Evolutionary conservation across 2,797 vertebrate genomes (phyloP).

Genomic region (Syngnathus acus): DNA sequence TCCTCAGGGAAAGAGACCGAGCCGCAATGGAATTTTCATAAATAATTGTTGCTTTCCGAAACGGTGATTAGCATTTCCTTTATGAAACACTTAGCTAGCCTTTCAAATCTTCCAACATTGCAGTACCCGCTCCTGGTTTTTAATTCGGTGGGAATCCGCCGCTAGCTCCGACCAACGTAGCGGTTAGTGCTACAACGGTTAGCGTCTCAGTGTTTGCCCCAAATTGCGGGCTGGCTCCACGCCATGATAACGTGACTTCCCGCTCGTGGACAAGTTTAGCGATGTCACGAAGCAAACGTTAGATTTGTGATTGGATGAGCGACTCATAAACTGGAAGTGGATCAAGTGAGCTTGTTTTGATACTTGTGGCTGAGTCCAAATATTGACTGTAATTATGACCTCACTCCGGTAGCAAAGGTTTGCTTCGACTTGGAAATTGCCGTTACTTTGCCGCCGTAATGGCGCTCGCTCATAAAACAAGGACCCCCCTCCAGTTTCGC

Average conservation of each 20-base stretch:
- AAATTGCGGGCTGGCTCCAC: too few relatives aligned
- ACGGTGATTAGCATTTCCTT: not conserved
- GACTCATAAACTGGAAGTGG: too few relatives aligned
- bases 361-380: not conserved
- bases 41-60: not conserved
- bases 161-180: too few relatives aligned
- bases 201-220: too few relatives aligned
- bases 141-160: too few relatives aligned
- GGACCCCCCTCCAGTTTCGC: not conserved
- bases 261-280: too few relatives aligned
- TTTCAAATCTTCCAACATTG: not conserved
- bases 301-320: too few relatives aligned
- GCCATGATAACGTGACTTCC: too few relatives aligned
- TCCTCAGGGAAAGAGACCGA: not conserved
- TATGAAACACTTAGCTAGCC: not conserved
- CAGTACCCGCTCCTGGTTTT: not conserved
- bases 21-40: not conserved
- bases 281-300: too few relatives aligned
- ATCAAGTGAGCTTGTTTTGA: not conserved
- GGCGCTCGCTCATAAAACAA: not conserved
- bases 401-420: not conserved
- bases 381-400: not conserved
- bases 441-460: not conserved
- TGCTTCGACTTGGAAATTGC: not conserved
- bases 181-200: too few relatives aligned